phyloP scores from a whole-genome alignment of 2,797 vertebrate genomes.

The Brotogeris chrysoptera region DNA sequence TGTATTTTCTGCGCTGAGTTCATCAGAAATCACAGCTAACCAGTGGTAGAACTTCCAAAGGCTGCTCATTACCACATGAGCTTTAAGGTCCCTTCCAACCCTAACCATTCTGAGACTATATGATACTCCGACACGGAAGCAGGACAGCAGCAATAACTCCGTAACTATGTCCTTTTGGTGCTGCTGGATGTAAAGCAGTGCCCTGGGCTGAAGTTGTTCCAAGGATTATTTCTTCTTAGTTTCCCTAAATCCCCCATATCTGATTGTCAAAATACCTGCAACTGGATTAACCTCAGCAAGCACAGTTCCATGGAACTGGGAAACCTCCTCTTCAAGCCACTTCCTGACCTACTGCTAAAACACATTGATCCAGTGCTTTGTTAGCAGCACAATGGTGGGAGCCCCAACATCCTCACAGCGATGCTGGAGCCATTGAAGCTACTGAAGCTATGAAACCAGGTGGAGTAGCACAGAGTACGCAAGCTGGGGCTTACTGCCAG shows the following conservation, averaged over 20 bases:
- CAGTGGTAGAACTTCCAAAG: not conserved
- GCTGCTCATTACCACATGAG: not conserved
- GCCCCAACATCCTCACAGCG: not conserved
- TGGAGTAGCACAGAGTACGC: not conserved
- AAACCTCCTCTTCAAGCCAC: not conserved
- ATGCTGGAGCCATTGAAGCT: not conserved
- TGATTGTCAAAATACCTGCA: not conserved
- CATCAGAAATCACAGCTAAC: not conserved
- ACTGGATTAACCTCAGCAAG: not conserved
- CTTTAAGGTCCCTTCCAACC: not conserved
- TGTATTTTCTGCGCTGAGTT: not conserved
- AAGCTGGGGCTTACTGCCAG: not conserved
- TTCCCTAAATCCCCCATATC: accelerated
- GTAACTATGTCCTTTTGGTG: not conserved
- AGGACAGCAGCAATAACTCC: not conserved
- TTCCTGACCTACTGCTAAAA: not conserved
- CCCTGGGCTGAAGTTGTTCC: not conserved
- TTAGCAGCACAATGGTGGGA: not conserved
- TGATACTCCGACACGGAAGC: not conserved
- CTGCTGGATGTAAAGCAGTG: not conserved
- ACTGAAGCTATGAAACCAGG: not conserved
- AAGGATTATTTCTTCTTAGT: not conserved
- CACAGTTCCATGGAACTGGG: not conserved
- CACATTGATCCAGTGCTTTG: not conserved
- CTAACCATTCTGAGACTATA: not conserved